These are phyloP conservation scores for Elysia crispata DNA, from an alignment of 2,888 invertebrate genomes.

Conservation along the genomic window DNA sequence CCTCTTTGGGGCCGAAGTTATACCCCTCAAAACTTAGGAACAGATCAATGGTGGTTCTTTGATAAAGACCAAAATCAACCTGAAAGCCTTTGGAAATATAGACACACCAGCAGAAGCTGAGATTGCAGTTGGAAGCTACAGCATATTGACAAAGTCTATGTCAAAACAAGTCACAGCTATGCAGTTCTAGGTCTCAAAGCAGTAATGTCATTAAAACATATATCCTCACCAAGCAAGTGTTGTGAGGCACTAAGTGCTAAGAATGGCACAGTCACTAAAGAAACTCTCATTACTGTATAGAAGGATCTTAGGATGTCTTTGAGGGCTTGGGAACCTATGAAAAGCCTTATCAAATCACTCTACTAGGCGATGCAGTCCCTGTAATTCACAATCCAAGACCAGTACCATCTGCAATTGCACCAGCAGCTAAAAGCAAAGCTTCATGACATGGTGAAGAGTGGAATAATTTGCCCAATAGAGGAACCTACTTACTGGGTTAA, in stretches of 20 bases:
- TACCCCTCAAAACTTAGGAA: not conserved
- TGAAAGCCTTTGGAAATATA: not conserved
- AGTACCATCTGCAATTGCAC: slow-evolving; percentile 41
- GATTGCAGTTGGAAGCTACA: not conserved
- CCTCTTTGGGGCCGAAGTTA: not conserved
- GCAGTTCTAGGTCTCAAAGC: not conserved
- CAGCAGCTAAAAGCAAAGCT: slow-evolving; percentile 37
- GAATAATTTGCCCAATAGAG: slow-evolving; percentile 36
- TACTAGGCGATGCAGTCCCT: slow-evolving; percentile 21
- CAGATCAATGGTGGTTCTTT: not conserved
- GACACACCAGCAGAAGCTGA: not conserved
- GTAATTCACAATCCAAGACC: slow-evolving; percentile 33
- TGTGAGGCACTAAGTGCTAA: not conserved
- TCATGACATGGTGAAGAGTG: slow-evolving; percentile 23
- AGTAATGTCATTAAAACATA: not conserved
- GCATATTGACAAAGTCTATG: no score
- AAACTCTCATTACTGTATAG: not conserved
- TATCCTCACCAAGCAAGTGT: no score
- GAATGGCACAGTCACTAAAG: not conserved
- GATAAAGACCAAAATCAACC: not conserved
- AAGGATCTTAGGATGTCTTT: slow-evolving; percentile 7
- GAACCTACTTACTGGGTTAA: slow-evolving; percentile 50
- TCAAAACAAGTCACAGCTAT: not conserved
- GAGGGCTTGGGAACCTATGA: slow-evolving; percentile 23
- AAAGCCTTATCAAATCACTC: slow-evolving; percentile 17